Conservation (phyloP, 35 echinoderm and acorn worm genomes). For the Eucidaris tribuloides region DNA sequence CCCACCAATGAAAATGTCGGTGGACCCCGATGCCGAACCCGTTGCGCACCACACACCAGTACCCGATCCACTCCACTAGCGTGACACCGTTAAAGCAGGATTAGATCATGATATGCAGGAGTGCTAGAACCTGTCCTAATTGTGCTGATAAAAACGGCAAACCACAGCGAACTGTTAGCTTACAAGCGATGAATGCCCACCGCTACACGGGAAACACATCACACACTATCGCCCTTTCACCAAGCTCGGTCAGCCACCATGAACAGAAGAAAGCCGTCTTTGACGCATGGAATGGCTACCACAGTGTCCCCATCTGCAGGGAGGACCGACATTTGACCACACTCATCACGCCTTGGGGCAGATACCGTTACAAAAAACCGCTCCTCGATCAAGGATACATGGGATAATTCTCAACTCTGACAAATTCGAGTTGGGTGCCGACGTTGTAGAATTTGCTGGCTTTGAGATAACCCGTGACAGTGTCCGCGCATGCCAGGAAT, state of each 20-base stretch:
- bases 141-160: conserved; percentile 10
- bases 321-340: conserved; percentile 31
- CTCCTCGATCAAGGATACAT: conserved; percentile 29
- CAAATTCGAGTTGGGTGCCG: background rate
- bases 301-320: background rate
- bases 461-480: conserved; percentile 15
- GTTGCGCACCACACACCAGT: conserved; percentile 28
- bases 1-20: conserved; percentile 26
- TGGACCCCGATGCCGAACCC: conserved; percentile 15
- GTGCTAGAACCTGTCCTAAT: conserved; percentile 37
- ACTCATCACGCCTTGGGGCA: conserved; percentile 29
- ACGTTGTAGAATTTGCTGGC: background rate
- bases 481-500: conserved; percentile 2
- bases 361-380: background rate
- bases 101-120: background rate
- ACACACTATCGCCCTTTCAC: conserved; percentile 25
- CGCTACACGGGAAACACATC: conserved; percentile 21
- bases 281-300: conserved; percentile 32
- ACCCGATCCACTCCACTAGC: background rate
- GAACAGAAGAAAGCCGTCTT: conserved; percentile 15
- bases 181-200: conserved; percentile 20
- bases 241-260: background rate
- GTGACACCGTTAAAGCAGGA: conserved; percentile 20
- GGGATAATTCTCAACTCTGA: background rate
- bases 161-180: conserved; percentile 6